Base-by-base conservation (phyloP, 2,888 invertebrate species). In the Hesperia comma region DNA sequence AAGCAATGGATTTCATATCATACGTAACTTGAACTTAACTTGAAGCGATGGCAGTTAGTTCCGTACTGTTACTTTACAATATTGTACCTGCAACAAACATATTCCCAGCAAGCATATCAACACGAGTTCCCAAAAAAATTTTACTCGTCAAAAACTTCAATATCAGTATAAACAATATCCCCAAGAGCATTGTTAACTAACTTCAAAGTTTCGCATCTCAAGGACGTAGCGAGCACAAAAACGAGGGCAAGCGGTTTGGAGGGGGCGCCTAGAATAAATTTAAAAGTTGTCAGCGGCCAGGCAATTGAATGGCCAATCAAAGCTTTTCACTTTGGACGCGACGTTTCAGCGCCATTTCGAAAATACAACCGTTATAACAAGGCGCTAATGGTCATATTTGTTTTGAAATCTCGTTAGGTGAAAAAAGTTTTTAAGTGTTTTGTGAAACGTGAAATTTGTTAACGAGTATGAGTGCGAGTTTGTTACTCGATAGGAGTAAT, bases 231-330 rank as follows among this genome's bases (percentile, higher is more conserved):
- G 63, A 63, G 56, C 56, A 73, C 71, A 70, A 70, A 73, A 72
- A 74, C 70, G 70, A 67, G 72, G 61, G 67, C 68, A 71, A 70
- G 73, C 68, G 64, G 68, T 64, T 68, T 66, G 67, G 67, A 71
- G 69, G 68, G 69, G 68, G 69, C 69, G 70, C 66, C 70, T 60
- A 69, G 75, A 72, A 75, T 75, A 75, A 75, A 74, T 75, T 74
- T 72, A 69, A 72, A 75, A 75, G 72, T 75, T 74, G 63, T 63
- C 71, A 70, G 67, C 68, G 63, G 56, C 68, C 60, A 74, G 69
- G 68, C 72, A 67, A 72, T 74, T 76, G 72, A 73, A 76, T 74
- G 68, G 71, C 71, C 72, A 73, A 75, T 74, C 72, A 74, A 72
- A 76, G 69, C 70, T 60, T 64, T 64, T 64, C 58, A 64, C 58